Conservation (phyloP, 2,888 invertebrate species). For the Aleiodes leptofemur region DNA sequence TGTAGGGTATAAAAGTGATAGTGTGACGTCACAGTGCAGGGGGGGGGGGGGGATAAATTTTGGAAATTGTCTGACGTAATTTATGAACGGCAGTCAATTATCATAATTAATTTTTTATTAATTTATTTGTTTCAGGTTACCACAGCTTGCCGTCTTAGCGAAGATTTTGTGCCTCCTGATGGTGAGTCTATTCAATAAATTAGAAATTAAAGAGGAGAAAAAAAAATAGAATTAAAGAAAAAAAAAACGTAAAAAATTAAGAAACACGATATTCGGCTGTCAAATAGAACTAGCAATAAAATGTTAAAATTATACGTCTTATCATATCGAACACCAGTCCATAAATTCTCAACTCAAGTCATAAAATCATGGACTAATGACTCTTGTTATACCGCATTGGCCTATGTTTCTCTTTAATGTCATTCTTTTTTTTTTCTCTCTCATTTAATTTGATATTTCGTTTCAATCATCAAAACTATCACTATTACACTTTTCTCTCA, state of each 20-base stretch:
- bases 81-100: neutral
- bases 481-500: too few relatives aligned
- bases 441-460: neutral
- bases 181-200: constrained; percentile 78
- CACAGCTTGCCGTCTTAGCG: constrained; percentile 93
- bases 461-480: constrained; percentile 3
- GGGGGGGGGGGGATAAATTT: too few relatives aligned
- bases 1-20: too few relatives aligned
- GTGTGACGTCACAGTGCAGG: too few relatives aligned
- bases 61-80: too few relatives aligned
- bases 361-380: constrained; percentile 37
- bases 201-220: neutral
- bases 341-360: constrained; percentile 42
- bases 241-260: neutral
- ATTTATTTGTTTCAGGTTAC: constrained; percentile 83
- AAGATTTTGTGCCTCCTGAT: constrained; percentile 94
- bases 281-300: constrained; percentile 8
- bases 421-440: neutral
- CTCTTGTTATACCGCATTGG: constrained; percentile 8
- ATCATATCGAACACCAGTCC: constrained; percentile 51
- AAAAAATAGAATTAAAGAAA: neutral
- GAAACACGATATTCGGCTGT: constrained; percentile 18
- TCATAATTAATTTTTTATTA: constrained; percentile 29
- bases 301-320: constrained; percentile 38
- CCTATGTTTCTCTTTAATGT: constrained; percentile 1